Evolutionary conservation across 2,797 vertebrate genomes (phyloP), one percentile per base, ranked within the genome.

Genomic region (Spinibarbus caldwelli): DNA sequence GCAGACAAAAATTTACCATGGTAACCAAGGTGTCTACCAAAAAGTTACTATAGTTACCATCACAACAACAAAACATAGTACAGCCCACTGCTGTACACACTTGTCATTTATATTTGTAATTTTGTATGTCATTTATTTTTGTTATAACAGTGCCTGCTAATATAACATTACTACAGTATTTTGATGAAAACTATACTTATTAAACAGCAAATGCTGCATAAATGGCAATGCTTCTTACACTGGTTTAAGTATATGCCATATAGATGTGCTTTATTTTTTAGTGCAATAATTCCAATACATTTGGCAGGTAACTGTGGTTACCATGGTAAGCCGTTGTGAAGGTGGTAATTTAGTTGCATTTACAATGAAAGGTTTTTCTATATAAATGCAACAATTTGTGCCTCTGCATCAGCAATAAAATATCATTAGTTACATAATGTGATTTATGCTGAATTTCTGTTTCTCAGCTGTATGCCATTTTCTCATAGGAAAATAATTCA

Each of bases 1-100:
- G 34, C 72, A 54, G 73, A 41, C 82, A 49, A 66, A 78, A 41
- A 68, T 77, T 31, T 31, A 52, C 82, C 47, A 66, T 76, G 45
- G 45, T 84, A 66, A 77, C 45, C 57, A 83, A 14, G 17, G 19
- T 64, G 21, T 49, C 41, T 45, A 36, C 12, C 29, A 36, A 43
- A 79, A n/a, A 19, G 14, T 62, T 49, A 47, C 80, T 59, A 47
- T 31, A 59, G 49, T 5, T 82, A 45, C n/a, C 6, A 17, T 26
- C 41, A 41, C 5, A 54, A 21, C 5, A 57, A 57, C 17, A 54
- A 41, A 29, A 70, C 43, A 17, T 49, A 38, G 64, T 12, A 43
- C 23, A n/a, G 19, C 14, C 66, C 45, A 49, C 15, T 52, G 31
- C 2, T 31, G 31, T 31, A 49, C 17, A 73, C 21, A 17, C 23